Evolutionary conservation across 92 coral and sea anemone genomes (phyloP).

Genomic region (Epizoanthus illoricatus): DNA sequence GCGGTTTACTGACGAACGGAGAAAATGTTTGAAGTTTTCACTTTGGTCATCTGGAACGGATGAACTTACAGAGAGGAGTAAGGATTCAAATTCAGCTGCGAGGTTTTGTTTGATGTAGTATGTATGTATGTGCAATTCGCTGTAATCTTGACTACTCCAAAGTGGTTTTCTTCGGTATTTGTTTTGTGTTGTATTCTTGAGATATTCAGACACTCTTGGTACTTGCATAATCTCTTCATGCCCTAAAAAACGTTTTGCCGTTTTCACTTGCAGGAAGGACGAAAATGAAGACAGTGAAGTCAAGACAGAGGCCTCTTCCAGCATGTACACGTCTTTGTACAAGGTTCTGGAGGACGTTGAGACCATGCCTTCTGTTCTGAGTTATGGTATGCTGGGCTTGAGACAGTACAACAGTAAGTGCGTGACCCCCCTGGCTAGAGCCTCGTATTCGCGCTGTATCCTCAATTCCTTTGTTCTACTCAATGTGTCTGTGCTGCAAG

Average conservation of each 20-base stretch:
- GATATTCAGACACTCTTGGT: too few relatives aligned
- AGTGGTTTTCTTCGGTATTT: too few relatives aligned
- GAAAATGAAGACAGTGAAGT: constrained; percentile 23
- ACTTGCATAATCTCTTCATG: too few relatives aligned
- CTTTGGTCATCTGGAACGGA: too few relatives aligned
- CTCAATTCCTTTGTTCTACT: constrained; percentile 74
- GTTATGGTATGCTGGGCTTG: constrained; percentile 75
- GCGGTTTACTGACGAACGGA: too few relatives aligned
- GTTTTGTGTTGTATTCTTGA: too few relatives aligned
- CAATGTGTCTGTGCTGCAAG: constrained; percentile 67
- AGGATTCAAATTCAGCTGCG: too few relatives aligned
- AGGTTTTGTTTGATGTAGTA: too few relatives aligned
- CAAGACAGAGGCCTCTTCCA: constrained; percentile 33
- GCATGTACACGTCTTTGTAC: constrained; percentile 66
- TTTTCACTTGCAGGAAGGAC: constrained; percentile 20
- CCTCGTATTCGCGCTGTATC: constrained; percentile 78
- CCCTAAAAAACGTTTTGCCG: not conserved
- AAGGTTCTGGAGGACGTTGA: constrained; percentile 75
- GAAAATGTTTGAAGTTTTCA: too few relatives aligned
- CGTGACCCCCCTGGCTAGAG: constrained; percentile 53
- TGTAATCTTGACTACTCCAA: too few relatives aligned
- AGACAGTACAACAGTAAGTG: constrained; percentile 80
- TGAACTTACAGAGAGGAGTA: too few relatives aligned
- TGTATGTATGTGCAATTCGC: too few relatives aligned
- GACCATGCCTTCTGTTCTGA: constrained; percentile 67